phyloP scores from a whole-genome alignment of 2,797 vertebrate species.

The Chiroxiphia lanceolata region DNA sequence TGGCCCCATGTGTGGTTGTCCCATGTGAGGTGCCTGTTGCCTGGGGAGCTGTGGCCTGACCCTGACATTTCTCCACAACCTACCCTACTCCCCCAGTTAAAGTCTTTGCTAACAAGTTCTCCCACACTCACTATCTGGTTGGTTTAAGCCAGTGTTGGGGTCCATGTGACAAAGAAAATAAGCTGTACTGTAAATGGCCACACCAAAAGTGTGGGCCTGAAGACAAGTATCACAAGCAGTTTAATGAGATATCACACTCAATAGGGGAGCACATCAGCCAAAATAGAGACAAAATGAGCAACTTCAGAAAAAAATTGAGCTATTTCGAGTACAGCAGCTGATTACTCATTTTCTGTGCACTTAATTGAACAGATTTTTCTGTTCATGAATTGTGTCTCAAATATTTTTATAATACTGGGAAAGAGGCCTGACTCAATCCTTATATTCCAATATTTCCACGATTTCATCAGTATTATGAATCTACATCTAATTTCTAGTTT shows the following conservation, averaged over 20 bases:
- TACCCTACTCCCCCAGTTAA: background rate
- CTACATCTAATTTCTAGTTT: background rate
- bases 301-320: background rate
- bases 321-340: background rate
- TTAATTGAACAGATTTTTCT: slow-evolving; percentile 12
- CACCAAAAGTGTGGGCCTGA: background rate
- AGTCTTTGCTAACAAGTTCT: background rate
- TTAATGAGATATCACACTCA: background rate
- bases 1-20: too few species aligned
- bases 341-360: background rate
- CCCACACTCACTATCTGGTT: background rate
- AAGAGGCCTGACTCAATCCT: background rate
- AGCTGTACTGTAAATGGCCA: background rate
- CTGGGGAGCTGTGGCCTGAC: background rate
- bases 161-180: background rate
- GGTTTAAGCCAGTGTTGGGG: background rate
- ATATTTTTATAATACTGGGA: background rate
- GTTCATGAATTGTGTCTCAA: slow-evolving; percentile 13
- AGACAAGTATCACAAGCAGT: background rate
- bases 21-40: background rate
- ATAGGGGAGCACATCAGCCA: background rate
- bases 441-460: background rate
- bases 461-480: background rate
- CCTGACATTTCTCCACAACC: background rate
- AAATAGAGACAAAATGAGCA: background rate